Conservation (phyloP, 2,113 vertebrate species). For the Neolamprologus variostigma region DNA sequence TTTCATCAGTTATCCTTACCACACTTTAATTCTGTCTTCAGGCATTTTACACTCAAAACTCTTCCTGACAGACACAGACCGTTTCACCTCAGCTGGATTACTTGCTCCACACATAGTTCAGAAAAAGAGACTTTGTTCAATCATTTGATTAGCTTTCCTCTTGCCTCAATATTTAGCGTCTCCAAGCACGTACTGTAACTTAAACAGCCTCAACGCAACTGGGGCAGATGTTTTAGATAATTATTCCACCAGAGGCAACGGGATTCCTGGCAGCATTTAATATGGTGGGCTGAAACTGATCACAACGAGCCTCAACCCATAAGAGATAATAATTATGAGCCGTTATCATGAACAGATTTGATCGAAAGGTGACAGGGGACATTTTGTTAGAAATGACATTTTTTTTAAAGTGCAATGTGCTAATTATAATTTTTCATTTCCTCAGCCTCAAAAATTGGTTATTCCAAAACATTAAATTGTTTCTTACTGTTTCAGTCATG, state of each 20-base stretch:
- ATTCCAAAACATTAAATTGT: neutral
- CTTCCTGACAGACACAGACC: neutral
- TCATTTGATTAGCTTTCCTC: constrained; percentile 25
- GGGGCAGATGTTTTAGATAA: constrained; percentile 28
- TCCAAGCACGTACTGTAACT: constrained; percentile 7
- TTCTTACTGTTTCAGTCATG: neutral
- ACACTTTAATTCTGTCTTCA: neutral
- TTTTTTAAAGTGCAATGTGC: neutral
- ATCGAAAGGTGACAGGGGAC: neutral
- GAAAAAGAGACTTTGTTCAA: neutral
- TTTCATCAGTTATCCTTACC: neutral
- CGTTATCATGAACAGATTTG: neutral
- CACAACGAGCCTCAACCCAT: neutral
- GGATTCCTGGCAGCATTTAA: neutral
- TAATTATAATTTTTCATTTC: neutral
- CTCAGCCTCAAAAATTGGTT: neutral
- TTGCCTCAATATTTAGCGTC: constrained; percentile 46
- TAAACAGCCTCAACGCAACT: constrained; percentile 33
- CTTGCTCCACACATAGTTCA: neutral
- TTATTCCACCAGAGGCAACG: constrained; percentile 17
- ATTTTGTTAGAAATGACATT: neutral
- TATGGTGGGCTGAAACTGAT: neutral
- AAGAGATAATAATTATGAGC: neutral
- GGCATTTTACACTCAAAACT: neutral
- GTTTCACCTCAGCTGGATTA: neutral